Base-by-base conservation (phyloP, 2,113 vertebrate species). In the Peromyscus polionotus region DNA sequence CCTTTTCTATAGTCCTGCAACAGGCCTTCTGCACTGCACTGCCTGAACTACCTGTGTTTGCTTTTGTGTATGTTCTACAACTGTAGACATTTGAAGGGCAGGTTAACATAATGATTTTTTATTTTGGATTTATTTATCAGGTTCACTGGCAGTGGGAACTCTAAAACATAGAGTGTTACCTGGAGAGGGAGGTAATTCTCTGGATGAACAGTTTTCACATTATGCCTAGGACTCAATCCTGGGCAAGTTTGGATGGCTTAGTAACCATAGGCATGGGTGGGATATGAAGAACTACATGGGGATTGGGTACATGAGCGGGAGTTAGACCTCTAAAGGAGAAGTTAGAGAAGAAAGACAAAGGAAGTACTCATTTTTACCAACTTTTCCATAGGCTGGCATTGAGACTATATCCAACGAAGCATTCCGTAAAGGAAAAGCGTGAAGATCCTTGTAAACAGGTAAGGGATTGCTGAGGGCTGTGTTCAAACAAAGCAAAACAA, bases 101-200 rank as follows among this genome's bases (percentile, higher is more conserved):
- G 68, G 3, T 36, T 90, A 48, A 42, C 22, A 91, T 5, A 51
- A 85, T 73, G 59, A 65, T 63, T 85, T 20, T 10, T 93, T 94
- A 91, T 54, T 94, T 89, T 93, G 2, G 91, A 88, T 68, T 86
- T 68, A 65, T 94, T 86, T 86, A 48, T 86, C 24, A 95, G 36
- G 93, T 90, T 90, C 79, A 39, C 11, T 90, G 70, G 63, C 2
- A 57, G 70, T 75, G 3, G 36, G 11, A 70, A 12, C 12, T 80
- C 17, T 94, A 67, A 91, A 95, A 81, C 61, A 54, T 88, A 17
- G 26, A 87, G 12, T 84, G 10, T 28, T 89, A 77, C 67, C 33
- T 88, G 24, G 28, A n/a, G 14, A 92, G 22, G 45, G 4, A 81
- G 70, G 33, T 85, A 90, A 73, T 93, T 1, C 9, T 20, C 67